phyloP scores from a whole-genome alignment of 2,888 invertebrate genomes.

The Leptinotarsa peninsularis region DNA sequence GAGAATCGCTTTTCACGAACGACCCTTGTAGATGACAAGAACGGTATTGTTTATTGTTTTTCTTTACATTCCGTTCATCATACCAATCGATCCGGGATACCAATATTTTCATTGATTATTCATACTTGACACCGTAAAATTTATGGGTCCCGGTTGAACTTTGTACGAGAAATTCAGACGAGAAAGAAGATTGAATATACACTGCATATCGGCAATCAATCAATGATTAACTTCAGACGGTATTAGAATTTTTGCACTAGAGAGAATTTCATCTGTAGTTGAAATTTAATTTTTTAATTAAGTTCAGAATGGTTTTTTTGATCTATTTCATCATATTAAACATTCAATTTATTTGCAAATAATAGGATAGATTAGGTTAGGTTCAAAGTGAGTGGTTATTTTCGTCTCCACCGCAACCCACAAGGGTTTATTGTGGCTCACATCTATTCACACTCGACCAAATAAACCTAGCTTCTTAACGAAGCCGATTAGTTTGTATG shows the following conservation, averaged over 20 bases:
- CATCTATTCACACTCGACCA: too few species aligned
- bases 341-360: too few species aligned
- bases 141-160: not conserved
- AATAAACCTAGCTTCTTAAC: too few species aligned
- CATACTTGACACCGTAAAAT: not conserved
- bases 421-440: too few species aligned
- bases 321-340: too few species aligned
- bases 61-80: not conserved
- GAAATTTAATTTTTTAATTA: too few species aligned
- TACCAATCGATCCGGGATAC: not conserved
- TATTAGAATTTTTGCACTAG: not conserved
- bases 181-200: not conserved
- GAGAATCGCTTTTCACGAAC: constrained; percentile 25
- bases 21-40: constrained; percentile 9
- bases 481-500: too few species aligned
- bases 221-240: not conserved
- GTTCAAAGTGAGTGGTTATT: too few species aligned
- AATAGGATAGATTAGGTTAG: too few species aligned
- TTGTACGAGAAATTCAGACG: not conserved
- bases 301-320: too few species aligned
- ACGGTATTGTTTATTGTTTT: constrained; percentile 13
- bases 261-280: too few species aligned
- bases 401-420: too few species aligned
- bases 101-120: constrained; percentile 1
- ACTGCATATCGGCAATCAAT: not conserved